Evolutionary conservation across 2,797 vertebrate species (phyloP).

Genomic region (Ptychobarbus kaznakovi): DNA sequence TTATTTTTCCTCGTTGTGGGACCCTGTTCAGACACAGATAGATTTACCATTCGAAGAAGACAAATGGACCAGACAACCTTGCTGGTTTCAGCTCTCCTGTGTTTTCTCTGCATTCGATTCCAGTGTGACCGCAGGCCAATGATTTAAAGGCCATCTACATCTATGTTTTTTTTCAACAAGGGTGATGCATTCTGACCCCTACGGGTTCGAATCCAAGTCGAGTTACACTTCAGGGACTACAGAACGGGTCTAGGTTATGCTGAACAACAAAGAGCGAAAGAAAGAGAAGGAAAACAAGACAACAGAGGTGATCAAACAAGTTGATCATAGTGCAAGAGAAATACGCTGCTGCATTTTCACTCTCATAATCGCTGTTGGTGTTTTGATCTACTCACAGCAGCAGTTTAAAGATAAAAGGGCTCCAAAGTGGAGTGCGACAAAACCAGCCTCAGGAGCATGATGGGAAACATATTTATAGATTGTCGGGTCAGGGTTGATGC

Average conservation of each 20-base stretch:
- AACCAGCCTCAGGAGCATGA: constrained; percentile 36
- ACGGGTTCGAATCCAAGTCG: constrained; percentile 62
- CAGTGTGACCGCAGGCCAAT: constrained; percentile 68
- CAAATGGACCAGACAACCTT: constrained; percentile 70
- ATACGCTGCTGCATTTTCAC: constrained; percentile 13
- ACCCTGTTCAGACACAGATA: constrained; percentile 67
- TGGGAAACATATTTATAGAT: constrained; percentile 41
- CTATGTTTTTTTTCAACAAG: constrained; percentile 55
- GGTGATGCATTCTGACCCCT: constrained; percentile 28
- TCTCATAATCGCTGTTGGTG: constrained; percentile 2
- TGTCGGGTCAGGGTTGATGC: constrained; percentile 31
- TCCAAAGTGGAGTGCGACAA: constrained; percentile 33
- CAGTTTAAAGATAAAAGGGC: constrained; percentile 50
- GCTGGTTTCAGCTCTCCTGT: constrained; percentile 77
- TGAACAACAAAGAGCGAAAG: constrained; percentile 50
- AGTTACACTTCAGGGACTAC: constrained; percentile 57
- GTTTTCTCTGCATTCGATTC: constrained; percentile 64
- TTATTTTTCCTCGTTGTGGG: constrained; percentile 59
- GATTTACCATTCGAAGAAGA: constrained; percentile 80
- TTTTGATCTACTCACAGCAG: constrained; percentile 41
- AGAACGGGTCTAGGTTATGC: constrained; percentile 67
- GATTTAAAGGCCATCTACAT: constrained; percentile 72
- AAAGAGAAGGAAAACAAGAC: constrained; percentile 42
- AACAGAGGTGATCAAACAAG: constrained; percentile 45
- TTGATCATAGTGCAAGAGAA: neutral